Percentiles rank a stretch among this genome's conserved stretches.
These are phyloP conservation scores for Podotricha telesiphe DNA, from an alignment of 2,888 invertebrate genomes.

Conservation along the genomic window DNA sequence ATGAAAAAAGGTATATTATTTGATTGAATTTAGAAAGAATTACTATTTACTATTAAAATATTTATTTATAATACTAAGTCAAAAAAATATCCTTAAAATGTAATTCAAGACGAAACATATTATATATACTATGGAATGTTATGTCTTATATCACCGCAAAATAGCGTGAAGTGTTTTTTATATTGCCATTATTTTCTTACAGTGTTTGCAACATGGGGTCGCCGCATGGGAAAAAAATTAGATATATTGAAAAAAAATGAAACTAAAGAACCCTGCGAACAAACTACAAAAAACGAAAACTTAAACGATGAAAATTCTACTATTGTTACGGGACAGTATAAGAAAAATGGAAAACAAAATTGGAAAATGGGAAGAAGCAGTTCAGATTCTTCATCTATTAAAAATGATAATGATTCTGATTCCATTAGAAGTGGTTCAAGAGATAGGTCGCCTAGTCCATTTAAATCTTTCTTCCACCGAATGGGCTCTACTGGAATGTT, in stretches of 20 bases:
- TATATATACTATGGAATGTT: no score
- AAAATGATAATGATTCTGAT: constrained; percentile 75
- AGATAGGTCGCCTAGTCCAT: constrained; percentile 85
- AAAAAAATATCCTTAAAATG: no score
- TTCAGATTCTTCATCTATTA: constrained; percentile 75
- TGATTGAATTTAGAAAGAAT: background rate
- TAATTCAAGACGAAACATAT: no score
- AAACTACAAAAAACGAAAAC: constrained; percentile 60
- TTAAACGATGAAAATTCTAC: constrained; percentile 63
- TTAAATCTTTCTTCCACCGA: constrained; percentile 88
- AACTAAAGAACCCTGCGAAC: constrained; percentile 81
- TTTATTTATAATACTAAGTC: no score
- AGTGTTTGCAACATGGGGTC: constrained; percentile 90
- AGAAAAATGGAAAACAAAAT: constrained; percentile 77
- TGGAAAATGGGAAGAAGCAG: constrained; percentile 84
- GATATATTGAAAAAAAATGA: constrained; percentile 88
- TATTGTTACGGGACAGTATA: constrained; percentile 72
- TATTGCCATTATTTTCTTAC: constrained; percentile 52
- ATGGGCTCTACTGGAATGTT: constrained; percentile 91
- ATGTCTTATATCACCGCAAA: background rate
- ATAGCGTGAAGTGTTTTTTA: background rate
- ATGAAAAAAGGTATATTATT: constrained; percentile 80
- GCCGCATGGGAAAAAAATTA: constrained; percentile 90
- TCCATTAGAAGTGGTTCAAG: constrained; percentile 77
- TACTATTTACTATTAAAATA: no score